Percentiles rank a stretch among this genome's conserved stretches.
phyloP scores from a whole-genome alignment of 2,888 invertebrate species.

The Protophormia terraenovae region DNA sequence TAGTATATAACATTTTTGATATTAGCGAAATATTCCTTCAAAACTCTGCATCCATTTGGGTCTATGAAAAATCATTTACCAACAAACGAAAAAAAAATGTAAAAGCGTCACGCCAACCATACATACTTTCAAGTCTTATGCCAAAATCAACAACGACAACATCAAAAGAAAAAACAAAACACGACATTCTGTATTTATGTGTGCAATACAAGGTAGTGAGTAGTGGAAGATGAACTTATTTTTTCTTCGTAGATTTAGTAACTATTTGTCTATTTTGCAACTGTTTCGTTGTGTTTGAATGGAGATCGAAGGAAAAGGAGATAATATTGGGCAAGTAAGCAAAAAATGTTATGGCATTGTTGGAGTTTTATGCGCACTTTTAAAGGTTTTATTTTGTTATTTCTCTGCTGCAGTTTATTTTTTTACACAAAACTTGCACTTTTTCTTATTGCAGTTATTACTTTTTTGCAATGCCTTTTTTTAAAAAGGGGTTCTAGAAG shows the following conservation, averaged over 20 bases:
- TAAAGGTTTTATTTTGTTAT: not conserved
- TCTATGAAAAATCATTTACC: conserved; percentile 46
- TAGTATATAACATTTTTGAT: too few relatives aligned
- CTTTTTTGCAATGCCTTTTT: conserved; percentile 31
- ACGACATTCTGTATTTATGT: not conserved
- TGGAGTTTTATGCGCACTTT: conserved; percentile 40
- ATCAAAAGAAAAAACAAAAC: not conserved
- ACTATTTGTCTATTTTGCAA: conserved; percentile 46
- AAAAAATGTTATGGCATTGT: too few relatives aligned
- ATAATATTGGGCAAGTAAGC: too few relatives aligned
- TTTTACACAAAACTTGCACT: conserved; percentile 50
- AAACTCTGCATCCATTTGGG: not conserved
- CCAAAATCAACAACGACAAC: conserved; percentile 26
- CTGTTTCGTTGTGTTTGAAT: conserved; percentile 28
- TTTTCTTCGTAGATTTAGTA: conserved; percentile 40
- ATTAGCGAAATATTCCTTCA: not conserved
- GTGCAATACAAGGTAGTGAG: conserved; percentile 12
- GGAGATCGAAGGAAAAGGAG: not conserved
- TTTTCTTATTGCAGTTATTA: conserved; percentile 64
- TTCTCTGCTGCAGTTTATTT: conserved; percentile 29
- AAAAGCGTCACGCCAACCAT: conserved; percentile 6
- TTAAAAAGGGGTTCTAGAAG: not conserved
- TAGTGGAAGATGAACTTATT: not conserved
- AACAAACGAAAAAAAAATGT: not conserved
- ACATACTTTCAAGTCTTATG: conserved; percentile 26